phyloP scores from a whole-genome alignment of 2,113 vertebrate species.

The Chlorocebus sabaeus region DNA sequence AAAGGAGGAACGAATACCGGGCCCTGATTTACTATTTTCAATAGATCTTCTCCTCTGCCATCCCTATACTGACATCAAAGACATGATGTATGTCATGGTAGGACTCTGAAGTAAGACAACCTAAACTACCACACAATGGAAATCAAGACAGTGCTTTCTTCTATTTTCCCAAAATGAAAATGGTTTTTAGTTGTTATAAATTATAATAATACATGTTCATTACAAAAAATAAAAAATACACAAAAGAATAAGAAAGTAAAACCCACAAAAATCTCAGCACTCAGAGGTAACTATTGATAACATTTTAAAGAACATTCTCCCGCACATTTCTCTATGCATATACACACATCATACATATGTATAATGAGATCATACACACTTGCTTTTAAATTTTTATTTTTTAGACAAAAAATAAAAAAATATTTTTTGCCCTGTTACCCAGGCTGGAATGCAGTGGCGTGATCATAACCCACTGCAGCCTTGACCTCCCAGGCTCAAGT shows the following conservation, averaged over 20 bases:
- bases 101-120: background rate
- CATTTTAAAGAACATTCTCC: background rate
- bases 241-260: background rate
- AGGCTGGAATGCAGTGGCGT: background rate
- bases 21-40: background rate
- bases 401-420: too few relatives aligned
- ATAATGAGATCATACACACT: background rate
- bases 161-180: background rate
- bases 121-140: background rate
- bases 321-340: background rate
- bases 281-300: background rate
- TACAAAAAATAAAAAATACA: background rate
- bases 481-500: background rate
- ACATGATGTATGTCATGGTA: background rate
- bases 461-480: background rate
- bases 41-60: background rate
- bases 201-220: background rate
- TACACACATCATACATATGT: background rate
- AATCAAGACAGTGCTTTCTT: background rate
- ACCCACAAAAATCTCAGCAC: background rate
- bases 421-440: background rate
- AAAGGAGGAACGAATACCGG: background rate
- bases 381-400: background rate
- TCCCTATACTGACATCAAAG: background rate
- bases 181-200: background rate